A percentile compares a stretch with the other conserved stretches of the same genome.
Conservation (phyloP, 2,888 invertebrate species). For the Cosmorhoe ocellata region DNA sequence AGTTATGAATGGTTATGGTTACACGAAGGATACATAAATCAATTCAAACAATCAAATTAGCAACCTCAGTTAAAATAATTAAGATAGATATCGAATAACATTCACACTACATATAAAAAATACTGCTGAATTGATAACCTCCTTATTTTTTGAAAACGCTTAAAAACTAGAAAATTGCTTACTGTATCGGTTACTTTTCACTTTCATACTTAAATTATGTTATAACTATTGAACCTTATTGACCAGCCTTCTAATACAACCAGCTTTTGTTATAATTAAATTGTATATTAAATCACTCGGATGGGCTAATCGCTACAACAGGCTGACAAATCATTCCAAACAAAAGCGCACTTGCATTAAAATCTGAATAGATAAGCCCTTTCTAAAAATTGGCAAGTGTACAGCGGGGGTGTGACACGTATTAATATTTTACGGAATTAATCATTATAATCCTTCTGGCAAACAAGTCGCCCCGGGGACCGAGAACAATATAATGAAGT, state of each 20-base stretch:
- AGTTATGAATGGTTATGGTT: too few species aligned
- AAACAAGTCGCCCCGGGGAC: slow-evolving; percentile 79
- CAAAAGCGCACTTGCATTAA: slow-evolving; percentile 67
- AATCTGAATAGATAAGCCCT: slow-evolving; percentile 68
- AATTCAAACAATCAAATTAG: too few species aligned
- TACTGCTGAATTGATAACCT: too few species aligned
- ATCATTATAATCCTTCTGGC: slow-evolving; percentile 81
- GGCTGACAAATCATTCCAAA: slow-evolving; percentile 54
- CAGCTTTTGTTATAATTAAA: background rate
- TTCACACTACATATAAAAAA: too few species aligned
- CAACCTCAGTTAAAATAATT: too few species aligned
- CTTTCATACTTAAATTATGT: too few species aligned
- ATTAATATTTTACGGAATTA: slow-evolving; percentile 82
- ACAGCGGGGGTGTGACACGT: slow-evolving; percentile 73
- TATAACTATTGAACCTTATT: too few species aligned
- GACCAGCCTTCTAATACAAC: background rate
- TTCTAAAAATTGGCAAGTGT: slow-evolving; percentile 68
- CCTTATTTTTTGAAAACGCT: too few species aligned
- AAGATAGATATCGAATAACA: too few species aligned
- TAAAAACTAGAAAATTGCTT: too few species aligned
- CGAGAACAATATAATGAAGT: slow-evolving; percentile 81
- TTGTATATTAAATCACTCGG: slow-evolving; percentile 1
- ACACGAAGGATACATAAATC: too few species aligned
- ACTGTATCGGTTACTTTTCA: too few species aligned
- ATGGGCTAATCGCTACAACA: slow-evolving; percentile 29